Percentiles rank a stretch among this genome's conserved stretches.
phyloP scores from a whole-genome alignment of 2,888 invertebrate species.

The Pinctada fucata region DNA sequence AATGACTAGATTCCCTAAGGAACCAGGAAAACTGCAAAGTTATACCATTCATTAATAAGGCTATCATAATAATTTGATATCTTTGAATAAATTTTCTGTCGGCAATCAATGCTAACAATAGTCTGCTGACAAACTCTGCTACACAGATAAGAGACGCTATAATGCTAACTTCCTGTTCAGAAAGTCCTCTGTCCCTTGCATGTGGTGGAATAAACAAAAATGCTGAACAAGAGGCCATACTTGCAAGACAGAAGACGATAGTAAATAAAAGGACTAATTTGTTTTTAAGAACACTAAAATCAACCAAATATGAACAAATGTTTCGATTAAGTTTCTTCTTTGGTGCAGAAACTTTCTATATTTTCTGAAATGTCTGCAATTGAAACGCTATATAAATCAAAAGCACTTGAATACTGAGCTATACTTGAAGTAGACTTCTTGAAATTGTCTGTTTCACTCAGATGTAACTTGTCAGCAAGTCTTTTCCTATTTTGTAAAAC shows the following conservation, averaged over 20 bases:
- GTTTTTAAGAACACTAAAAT: slow-evolving; percentile 22
- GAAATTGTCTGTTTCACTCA: not conserved
- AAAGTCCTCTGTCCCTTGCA: slow-evolving; percentile 21
- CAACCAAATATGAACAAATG: slow-evolving; percentile 24
- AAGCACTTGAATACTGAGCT: slow-evolving; percentile 1
- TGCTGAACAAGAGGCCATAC: slow-evolving; percentile 9
- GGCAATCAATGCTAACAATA: slow-evolving; percentile 13
- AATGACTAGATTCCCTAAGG: slow-evolving; percentile 1
- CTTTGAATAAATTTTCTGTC: slow-evolving; percentile 15
- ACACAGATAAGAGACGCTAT: slow-evolving; percentile 15
- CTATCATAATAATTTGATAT: slow-evolving; percentile 14
- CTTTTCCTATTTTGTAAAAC: not conserved
- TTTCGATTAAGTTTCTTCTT: not conserved
- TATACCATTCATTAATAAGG: slow-evolving; percentile 16
- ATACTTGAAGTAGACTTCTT: not conserved
- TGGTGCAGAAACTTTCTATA: not conserved
- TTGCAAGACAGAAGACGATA: slow-evolving; percentile 8
- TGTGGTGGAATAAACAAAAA: slow-evolving; percentile 27
- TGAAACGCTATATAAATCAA: not conserved
- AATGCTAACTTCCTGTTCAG: slow-evolving; percentile 21
- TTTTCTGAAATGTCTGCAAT: not conserved
- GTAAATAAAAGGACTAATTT: slow-evolving; percentile 14
- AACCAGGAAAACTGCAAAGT: slow-evolving; percentile 6
- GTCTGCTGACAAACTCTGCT: slow-evolving; percentile 19
- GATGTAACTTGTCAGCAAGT: too few relatives aligned